Base-by-base conservation (phyloP, 2,888 invertebrate species). In the Biston betularia region DNA sequence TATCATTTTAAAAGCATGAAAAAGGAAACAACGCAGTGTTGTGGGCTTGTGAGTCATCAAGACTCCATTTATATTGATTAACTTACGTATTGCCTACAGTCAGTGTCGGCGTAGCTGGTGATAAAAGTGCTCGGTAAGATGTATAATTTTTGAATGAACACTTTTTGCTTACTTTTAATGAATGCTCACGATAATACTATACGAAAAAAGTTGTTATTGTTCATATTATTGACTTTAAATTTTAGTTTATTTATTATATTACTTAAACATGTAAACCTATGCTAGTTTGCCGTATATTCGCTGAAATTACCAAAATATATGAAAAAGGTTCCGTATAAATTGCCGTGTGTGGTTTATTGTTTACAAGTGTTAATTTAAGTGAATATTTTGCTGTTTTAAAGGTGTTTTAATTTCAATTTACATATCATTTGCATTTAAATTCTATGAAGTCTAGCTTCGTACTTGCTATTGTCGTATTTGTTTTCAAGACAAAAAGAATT, bases 361-460 rank as follows among this genome's bases (percentile, higher is more conserved):
- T 6, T 4, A 15, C 49, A 12, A 34, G 5, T 50, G 12, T 24
- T 24, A n/a, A 48, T 24, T 48, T 24, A 15, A 4, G 15, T 46
- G 9, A 48, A 24, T 11, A 48, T 24, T 34, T 12, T 0, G 12
- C n/a, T 34, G 34, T 49, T 50, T 15, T 44, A 42, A 33, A 44
- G 35, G 9, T 9, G 14, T 48, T 64, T 64, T 34, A 38, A 53
- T n/a, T n/a, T n/a, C n/a, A n/a, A 24, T 24, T 24, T 24, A 24
- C 24, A 59, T 59, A 49, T 48, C 15, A 54, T 54, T 64, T 58
- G 58, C 48, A 35, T 33, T 38, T 11, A 45, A 63, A 63, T 50
- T 44, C 44, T 44, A 15, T 4, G 48, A 63, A 40, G 44, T 52
- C 45, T 14, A 34, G 3, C 50, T 7, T 34, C 11, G 50, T n/a